Conservation (phyloP, 2,113 vertebrate genomes). For the Eleginops maclovinus region DNA sequence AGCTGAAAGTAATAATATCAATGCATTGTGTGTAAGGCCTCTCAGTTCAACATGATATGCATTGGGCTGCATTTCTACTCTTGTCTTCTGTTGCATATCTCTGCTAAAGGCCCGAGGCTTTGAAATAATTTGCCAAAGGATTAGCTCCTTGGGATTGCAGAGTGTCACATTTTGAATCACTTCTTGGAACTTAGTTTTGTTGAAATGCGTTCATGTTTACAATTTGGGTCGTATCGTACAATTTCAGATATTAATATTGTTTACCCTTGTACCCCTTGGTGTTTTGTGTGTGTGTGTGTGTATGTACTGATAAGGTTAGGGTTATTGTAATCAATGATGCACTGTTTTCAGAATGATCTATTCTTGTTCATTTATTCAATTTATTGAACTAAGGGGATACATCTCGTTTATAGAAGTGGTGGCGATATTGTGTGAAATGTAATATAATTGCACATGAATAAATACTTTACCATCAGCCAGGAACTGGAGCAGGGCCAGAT, state of each 20-base stretch:
- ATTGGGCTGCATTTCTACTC: background rate
- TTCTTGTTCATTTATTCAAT: background rate
- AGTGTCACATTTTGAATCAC: slow-evolving; percentile 17
- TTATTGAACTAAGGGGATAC: background rate
- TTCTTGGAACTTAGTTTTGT: slow-evolving; percentile 3
- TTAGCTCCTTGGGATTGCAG: background rate
- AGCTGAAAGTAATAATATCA: background rate
- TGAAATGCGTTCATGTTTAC: background rate
- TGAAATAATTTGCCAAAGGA: background rate
- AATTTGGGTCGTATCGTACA: too few species aligned
- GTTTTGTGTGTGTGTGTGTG: background rate
- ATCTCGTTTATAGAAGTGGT: background rate
- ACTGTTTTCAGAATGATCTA: background rate
- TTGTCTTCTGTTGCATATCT: slow-evolving; percentile 12
- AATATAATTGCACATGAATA: background rate
- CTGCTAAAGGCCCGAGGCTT: slow-evolving; percentile 18
- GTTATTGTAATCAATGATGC: background rate
- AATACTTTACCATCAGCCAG: slow-evolving; percentile 90
- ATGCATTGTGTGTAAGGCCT: background rate
- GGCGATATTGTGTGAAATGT: background rate
- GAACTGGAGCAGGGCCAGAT: slow-evolving; percentile 96
- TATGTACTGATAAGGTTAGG: background rate
- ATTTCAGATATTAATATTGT: too few species aligned
- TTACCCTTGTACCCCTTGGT: background rate
- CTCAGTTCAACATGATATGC: background rate